Base-by-base conservation (phyloP, 1,140 invertebrate species). In the Watersipora subatra region DNA sequence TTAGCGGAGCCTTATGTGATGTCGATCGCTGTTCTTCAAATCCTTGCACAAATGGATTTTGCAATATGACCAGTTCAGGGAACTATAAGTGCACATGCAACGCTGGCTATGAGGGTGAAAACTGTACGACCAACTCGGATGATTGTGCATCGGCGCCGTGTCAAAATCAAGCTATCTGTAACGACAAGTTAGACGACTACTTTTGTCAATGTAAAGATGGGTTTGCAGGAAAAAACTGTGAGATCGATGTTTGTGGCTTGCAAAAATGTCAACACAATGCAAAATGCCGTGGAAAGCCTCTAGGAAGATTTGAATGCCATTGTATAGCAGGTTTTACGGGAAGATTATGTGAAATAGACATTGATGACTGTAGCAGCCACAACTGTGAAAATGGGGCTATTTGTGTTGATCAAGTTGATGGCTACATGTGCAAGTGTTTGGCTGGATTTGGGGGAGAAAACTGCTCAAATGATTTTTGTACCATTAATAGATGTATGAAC, bases 21-120 rank as follows among this genome's bases (percentile, higher is more conserved):
- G 91, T 95, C 75, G 90, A 97, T 77, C 92, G 96, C 76, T 97
- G 93, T 80, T 87, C 89, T 69, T 90, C 88, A 56, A 89, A 90
- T 77, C 93, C 93, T 0, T 97, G 93, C 76, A 83, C 89, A 61
- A 93, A 96, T 75, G 90, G 90, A 0, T n/a, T 12, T 7, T 46
- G 34, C 34, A 46, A 12, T 12, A 46, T 7, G n/a, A n/a, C 7
- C n/a, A 12, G 7, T 7, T n/a, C 34, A 46, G 34, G 34, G n/a
- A 46, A n/a, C n/a, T n/a, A 46, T 46, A n/a, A 46, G 34, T 78
- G 77, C 69, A 65, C 70, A 59, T 78, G 77, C 67, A 67, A 86
- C 1, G 73, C 85, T 1, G 89, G 85, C 75, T 85, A 19, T 15
- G 90, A 89, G n/a, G 97, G 96, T 7, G 94, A 95, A 83, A 85